Conservation (phyloP, 2,113 vertebrate species). For the Caranx ignobilis region DNA sequence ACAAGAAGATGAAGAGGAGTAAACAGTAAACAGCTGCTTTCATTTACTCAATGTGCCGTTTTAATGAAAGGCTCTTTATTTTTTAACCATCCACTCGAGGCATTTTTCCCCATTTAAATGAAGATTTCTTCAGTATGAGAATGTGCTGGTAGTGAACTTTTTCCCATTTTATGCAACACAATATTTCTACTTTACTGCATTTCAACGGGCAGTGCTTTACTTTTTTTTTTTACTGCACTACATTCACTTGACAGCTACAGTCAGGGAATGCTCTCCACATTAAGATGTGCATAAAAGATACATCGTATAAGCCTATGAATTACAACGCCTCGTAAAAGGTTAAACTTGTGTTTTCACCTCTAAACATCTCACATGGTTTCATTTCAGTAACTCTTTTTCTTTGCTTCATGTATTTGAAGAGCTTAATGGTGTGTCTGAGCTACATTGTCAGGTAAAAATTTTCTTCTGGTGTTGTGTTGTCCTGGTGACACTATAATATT, state of each 20-base stretch:
- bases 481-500: no score
- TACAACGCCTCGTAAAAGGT: not conserved
- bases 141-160: not conserved
- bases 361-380: not conserved
- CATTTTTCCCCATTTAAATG: not conserved
- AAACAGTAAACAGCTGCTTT: not conserved
- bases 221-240: not conserved
- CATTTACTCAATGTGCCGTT: not conserved
- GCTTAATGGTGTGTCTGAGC: no score
- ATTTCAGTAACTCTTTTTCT: not conserved
- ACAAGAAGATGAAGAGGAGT: not conserved
- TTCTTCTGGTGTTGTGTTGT: no score
- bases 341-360: not conserved
- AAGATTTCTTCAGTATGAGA: not conserved
- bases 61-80: not conserved
- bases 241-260: not conserved
- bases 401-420: no score
- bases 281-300: not conserved
- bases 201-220: not conserved
- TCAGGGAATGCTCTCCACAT: not conserved
- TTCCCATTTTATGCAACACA: not conserved
- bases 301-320: not conserved
- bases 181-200: not conserved
- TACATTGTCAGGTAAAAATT: no score
- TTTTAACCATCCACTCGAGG: not conserved